Evolutionary conservation across 2,113 vertebrate species (phyloP).

Genomic region (Heterochromis multidens): DNA sequence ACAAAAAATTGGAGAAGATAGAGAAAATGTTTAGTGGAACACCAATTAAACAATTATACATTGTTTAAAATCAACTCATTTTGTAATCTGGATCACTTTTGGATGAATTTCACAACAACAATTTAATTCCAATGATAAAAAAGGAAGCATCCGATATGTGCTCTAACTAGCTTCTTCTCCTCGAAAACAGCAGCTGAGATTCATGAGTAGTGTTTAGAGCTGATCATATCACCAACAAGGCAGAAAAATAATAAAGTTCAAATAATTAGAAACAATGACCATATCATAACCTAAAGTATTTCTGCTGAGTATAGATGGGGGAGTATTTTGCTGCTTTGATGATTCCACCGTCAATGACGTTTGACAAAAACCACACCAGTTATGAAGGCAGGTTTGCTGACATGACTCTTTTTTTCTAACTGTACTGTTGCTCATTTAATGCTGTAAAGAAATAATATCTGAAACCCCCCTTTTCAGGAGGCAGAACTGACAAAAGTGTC

Average conservation of each 20-base stretch:
- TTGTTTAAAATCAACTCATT: background rate
- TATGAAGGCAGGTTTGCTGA: accelerated
- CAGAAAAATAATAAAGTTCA: background rate
- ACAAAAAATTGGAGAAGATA: background rate
- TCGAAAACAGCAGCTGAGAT: background rate
- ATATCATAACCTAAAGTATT: background rate
- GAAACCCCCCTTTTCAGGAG: background rate
- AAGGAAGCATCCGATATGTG: background rate
- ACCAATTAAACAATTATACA: accelerated
- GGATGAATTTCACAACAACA: background rate
- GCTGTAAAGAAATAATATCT: background rate
- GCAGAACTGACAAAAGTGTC: background rate
- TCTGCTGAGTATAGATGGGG: background rate
- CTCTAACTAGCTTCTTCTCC: background rate
- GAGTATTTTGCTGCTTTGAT: background rate
- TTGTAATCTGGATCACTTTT: background rate
- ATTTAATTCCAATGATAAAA: background rate
- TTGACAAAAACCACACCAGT: background rate
- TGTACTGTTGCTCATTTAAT: background rate
- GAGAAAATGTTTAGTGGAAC: background rate
- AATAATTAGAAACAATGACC: background rate
- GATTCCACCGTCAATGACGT: accelerated
- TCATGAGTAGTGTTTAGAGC: accelerated
- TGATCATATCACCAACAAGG: background rate
- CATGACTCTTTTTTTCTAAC: background rate